phyloP scores from a whole-genome alignment of 2,113 vertebrate species.

The Ictalurus furcatus region DNA sequence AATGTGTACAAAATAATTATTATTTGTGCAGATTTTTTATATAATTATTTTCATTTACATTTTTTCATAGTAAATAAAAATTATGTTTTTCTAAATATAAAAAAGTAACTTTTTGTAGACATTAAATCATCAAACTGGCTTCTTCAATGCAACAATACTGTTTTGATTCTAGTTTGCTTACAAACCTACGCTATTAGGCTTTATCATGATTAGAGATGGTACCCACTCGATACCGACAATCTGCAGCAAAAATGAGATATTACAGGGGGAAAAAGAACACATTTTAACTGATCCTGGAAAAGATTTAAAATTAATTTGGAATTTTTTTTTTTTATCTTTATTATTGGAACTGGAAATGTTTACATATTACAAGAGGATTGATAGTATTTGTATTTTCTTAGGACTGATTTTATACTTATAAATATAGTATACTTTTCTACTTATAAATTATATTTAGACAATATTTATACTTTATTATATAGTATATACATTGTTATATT shows the following conservation, averaged over 20 bases:
- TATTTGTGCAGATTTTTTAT: too few relatives aligned
- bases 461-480: too few relatives aligned
- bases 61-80: background rate
- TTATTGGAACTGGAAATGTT: background rate
- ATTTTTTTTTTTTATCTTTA: too few relatives aligned
- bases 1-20: background rate
- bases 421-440: too few relatives aligned
- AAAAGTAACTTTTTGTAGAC: background rate
- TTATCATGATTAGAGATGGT: background rate
- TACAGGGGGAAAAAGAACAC: background rate
- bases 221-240: background rate
- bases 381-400: background rate
- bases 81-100: background rate
- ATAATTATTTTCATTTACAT: too few relatives aligned
- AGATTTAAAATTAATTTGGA: background rate
- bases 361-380: background rate
- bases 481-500: too few relatives aligned
- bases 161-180: background rate
- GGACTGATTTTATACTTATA: background rate
- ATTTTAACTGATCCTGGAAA: background rate
- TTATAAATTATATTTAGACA: background rate
- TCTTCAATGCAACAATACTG: background rate
- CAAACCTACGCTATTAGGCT: too few relatives aligned
- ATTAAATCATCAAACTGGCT: background rate
- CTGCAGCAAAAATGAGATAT: background rate